Evolutionary conservation across 2,797 vertebrate species (phyloP).

Genomic region (Rachycentron canadum): DNA sequence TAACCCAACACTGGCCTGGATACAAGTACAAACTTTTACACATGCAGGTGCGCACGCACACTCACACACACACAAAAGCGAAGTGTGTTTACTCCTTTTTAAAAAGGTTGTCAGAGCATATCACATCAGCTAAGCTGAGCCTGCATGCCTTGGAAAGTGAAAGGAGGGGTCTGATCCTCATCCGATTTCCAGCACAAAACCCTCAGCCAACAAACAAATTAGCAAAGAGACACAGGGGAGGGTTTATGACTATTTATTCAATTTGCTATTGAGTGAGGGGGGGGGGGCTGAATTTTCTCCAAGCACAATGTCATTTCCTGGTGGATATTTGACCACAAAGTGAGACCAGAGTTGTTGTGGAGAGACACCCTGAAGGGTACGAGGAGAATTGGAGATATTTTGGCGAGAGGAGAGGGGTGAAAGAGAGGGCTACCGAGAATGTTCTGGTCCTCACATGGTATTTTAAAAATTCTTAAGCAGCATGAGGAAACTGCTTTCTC

Average conservation of each 20-base stretch:
- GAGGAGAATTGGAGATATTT: conserved; percentile 51
- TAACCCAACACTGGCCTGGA: conserved; percentile 43
- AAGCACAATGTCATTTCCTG: conserved; percentile 64
- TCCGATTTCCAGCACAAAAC: conserved; percentile 49
- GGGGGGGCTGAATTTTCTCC: conserved; percentile 37
- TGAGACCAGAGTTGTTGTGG: conserved; percentile 64
- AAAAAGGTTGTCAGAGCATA: conserved; percentile 65
- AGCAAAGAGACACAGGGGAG: conserved; percentile 60
- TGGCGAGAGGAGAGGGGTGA: conserved; percentile 64
- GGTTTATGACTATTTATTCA: conserved; percentile 69
- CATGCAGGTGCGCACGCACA: conserved; percentile 49
- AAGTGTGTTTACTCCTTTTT: conserved; percentile 53
- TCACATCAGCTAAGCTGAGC: conserved; percentile 52
- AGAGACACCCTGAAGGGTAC: conserved; percentile 47
- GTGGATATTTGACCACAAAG: conserved; percentile 66
- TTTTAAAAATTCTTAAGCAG: conserved; percentile 65
- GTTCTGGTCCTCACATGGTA: conserved; percentile 49
- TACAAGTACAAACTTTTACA: conserved; percentile 38
- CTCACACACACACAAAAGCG: conserved; percentile 8
- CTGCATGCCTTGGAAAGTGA: conserved; percentile 50
- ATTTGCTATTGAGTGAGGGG: conserved; percentile 52
- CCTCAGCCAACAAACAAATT: conserved; percentile 63
- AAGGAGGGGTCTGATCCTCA: conserved; percentile 38
- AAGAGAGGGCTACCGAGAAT: conserved; percentile 63
- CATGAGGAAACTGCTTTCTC: conserved; percentile 46